Conservation (phyloP, 1,140 invertebrate genomes). For the Danaus plexippus region DNA sequence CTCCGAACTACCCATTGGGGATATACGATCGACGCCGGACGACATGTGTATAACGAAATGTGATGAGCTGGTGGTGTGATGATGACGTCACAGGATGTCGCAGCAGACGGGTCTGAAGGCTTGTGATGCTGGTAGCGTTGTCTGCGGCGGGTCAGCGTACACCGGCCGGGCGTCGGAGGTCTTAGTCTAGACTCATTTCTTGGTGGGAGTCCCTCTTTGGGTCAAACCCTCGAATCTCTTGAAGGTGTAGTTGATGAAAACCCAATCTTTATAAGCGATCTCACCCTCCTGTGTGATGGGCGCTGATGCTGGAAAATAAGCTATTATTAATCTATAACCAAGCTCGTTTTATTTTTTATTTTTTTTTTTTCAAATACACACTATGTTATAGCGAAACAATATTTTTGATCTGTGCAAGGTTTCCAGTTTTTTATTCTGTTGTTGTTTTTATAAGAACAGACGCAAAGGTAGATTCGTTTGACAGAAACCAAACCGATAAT, state of each 20-base stretch:
- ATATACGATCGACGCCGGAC: background rate
- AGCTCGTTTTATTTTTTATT: no score
- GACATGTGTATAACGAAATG: background rate
- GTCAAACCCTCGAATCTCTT: slow-evolving; percentile 98
- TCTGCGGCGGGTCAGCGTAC: slow-evolving; percentile 5
- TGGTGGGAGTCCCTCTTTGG: slow-evolving; percentile 84
- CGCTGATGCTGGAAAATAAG: slow-evolving; percentile 79
- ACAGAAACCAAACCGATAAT: no score
- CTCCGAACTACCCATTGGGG: slow-evolving; percentile 8
- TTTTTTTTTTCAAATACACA: no score
- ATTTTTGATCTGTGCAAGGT: no score
- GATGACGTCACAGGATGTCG: slow-evolving; percentile 1
- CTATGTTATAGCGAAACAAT: no score
- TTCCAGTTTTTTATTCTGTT: no score
- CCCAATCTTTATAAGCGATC: slow-evolving; percentile 96
- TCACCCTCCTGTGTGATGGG: slow-evolving; percentile 87
- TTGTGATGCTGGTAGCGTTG: no score
- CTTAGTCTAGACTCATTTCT: slow-evolving; percentile 72
- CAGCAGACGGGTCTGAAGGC: slow-evolving; percentile 11
- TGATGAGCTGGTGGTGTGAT: background rate
- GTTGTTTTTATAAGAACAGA: no score
- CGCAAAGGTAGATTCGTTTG: no score
- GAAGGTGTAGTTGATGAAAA: slow-evolving; percentile 99
- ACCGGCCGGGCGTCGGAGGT: background rate
- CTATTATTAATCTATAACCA: slow-evolving; percentile 12